Conservation (phyloP, 2,888 invertebrate species). For the Galeruca laticollis region DNA sequence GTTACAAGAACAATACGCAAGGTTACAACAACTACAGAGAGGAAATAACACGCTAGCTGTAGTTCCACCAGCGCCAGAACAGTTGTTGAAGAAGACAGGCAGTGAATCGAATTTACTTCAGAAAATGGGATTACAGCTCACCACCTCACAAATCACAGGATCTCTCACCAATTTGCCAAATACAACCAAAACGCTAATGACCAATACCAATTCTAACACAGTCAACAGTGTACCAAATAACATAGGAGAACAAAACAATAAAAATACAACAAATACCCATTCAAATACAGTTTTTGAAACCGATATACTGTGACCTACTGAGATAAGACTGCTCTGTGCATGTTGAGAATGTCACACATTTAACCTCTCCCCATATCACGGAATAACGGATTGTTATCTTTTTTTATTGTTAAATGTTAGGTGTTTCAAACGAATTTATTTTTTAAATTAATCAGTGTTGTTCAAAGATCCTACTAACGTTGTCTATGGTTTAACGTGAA, state of each 20-base stretch:
- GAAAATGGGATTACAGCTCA: slow-evolving; percentile 81
- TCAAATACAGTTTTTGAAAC: slow-evolving; percentile 91
- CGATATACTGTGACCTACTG: slow-evolving; percentile 87
- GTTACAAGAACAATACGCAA: slow-evolving; percentile 91
- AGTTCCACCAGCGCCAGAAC: slow-evolving; percentile 73
- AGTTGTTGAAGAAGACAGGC: slow-evolving; percentile 83
- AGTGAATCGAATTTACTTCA: slow-evolving; percentile 88
- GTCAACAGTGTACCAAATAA: slow-evolving; percentile 63
- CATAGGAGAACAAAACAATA: slow-evolving; percentile 46
- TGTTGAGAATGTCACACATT: slow-evolving; percentile 51
- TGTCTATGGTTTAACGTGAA: slow-evolving; percentile 20
- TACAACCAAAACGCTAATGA: slow-evolving; percentile 52
- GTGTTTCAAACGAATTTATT: slow-evolving; percentile 47
- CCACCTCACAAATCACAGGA: slow-evolving; percentile 71
- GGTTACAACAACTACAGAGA: slow-evolving; percentile 88
- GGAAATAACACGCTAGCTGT: slow-evolving; percentile 76
- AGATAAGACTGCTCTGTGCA: slow-evolving; percentile 54
- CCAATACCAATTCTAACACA: slow-evolving; percentile 53
- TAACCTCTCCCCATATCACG: slow-evolving; percentile 56
- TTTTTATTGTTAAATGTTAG: slow-evolving; percentile 56
- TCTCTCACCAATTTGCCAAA: slow-evolving; percentile 73
- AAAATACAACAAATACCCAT: slow-evolving; percentile 61
- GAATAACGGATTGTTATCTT: slow-evolving; percentile 55
- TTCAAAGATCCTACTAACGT: slow-evolving; percentile 28
- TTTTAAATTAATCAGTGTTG: slow-evolving; percentile 27